Base-by-base conservation (phyloP, 2,113 vertebrate species). In the Accipiter cooperii region DNA sequence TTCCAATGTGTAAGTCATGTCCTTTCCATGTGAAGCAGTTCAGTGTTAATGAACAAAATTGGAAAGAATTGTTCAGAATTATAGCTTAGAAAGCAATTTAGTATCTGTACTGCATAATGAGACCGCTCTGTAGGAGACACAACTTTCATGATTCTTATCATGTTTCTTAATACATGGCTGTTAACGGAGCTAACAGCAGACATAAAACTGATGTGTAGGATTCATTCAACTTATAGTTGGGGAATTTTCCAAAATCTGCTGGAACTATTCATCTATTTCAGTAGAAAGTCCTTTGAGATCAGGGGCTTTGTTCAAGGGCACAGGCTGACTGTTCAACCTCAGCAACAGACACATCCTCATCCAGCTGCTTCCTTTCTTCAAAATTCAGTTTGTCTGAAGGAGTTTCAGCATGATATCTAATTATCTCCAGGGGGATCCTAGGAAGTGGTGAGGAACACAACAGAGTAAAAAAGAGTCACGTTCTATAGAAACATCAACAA, bases 351-450 rank as follows among this genome's bases (percentile, higher is more conserved):
- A 93, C 51, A 93, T 86, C 86, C 94, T 89, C 95, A 93, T 65
- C 76, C 91, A 92, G 91, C 89, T 93, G 92, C 64, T 91, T 95
- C 40, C 94, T 89, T 92, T 92, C 95, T 96, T 96, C 96, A 87
- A 75, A 95, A 92, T 76, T 95, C 94, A 94, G 57, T 89, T 93
- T 95, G 86, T 89, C 66, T 70, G 77, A 82, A 93, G 87, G 81
- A 92, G 64, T 96, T 96, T 81, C 92, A 84, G 92, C 86, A 79
- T 79, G 77, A 34, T 92, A 96, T 31, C 81, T 96, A 95, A 96
- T 94, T 95, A 96, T 79, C 84, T 96, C 95, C 93, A 83, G 42
- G 66, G 86, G 36, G 54, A 87, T 95, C 92, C 87, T 91, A 96
- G 65, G 70, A 91, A 92, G 49, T 17, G 36, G 65, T 70, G 84